A percentile compares a stretch with the other conserved stretches of the same genome.
Evolutionary conservation across 2,113 vertebrate species (phyloP).

Genomic region (Balaeniceps rex): DNA sequence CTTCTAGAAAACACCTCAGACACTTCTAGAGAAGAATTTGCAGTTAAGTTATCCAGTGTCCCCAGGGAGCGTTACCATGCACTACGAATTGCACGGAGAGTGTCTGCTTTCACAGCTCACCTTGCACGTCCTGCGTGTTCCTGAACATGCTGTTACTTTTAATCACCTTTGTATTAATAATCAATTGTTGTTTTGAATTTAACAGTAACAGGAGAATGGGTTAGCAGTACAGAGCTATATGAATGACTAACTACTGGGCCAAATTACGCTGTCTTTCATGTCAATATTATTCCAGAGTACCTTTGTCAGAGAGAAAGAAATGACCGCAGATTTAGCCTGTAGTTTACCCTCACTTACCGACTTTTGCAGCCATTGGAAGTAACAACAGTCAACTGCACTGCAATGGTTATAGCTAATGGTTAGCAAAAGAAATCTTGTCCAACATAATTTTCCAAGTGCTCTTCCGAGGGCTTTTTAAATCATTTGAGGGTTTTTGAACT

Average conservation of each 20-base stretch:
- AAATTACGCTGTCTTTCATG: background rate
- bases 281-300: background rate
- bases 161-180: background rate
- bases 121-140: background rate
- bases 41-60: background rate
- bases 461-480: background rate
- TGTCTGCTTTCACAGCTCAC: slow-evolving; percentile 12
- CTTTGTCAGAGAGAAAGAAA: background rate
- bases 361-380: background rate
- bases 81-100: background rate
- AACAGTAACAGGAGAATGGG: background rate
- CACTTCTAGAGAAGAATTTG: background rate
- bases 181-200: slow-evolving; percentile 11
- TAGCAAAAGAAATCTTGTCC: background rate
- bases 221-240: background rate
- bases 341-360: background rate
- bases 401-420: background rate
- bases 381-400: background rate
- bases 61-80: background rate
- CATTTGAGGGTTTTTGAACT: background rate
- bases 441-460: background rate
- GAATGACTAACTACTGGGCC: background rate
- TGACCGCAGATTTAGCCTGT: background rate
- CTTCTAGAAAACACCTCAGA: background rate
- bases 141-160: background rate